Base-by-base conservation (phyloP, 2,888 invertebrate genomes). In the Phyllotreta cruciferae region DNA sequence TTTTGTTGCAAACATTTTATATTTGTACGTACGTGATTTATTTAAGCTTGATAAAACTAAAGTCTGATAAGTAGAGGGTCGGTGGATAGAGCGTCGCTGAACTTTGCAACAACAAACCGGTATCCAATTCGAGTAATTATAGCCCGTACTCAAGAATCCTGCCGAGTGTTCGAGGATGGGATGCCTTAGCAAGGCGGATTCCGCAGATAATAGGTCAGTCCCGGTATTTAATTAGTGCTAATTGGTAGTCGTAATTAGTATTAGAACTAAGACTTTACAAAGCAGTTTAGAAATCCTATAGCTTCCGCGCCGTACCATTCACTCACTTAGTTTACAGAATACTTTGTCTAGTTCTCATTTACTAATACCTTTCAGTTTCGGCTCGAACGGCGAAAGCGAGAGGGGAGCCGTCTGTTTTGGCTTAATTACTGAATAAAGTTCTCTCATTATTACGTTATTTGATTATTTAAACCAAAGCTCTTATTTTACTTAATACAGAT, bases 211-310 rank as follows among this genome's bases (percentile, higher is more conserved):
- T 79, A 77, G 80, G 79, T 79, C 79, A 79, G 78, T 76, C 77
- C 56, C 71, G 77, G 77, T 75, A 79, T 80, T 80, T 80, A 80
- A 80, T 80, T 80, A 80, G 79, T 74, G 73, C 80, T 80, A 80
- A 80, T 80, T 80, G 80, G 79, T 75, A 75, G 76, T 76, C 73
- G 78, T 80, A 80, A 80, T 80, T 80, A 80, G 79, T 79, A 78
- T 78, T 77, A 80, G 77, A 79, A 78, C 77, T 78, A 77, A 78
- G 78, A 75, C 79, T 78, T 79, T 75, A 78, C 79, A 79, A 77
- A 79, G 78, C 78, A 76, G 76, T 77, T 79, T 76, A 74, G 75
- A 77, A 79, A 79, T 78, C 77, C 78, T 76, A 78, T 77, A 75
- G 73, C 75, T 67, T 73, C 75, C 65, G 60, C 63, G 56, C 67